A percentile compares a stretch with the other conserved stretches of the same genome.
These are phyloP conservation scores for Lethenteron reissneri DNA, from an alignment of 2,113 vertebrate species.

Conservation along the genomic window DNA sequence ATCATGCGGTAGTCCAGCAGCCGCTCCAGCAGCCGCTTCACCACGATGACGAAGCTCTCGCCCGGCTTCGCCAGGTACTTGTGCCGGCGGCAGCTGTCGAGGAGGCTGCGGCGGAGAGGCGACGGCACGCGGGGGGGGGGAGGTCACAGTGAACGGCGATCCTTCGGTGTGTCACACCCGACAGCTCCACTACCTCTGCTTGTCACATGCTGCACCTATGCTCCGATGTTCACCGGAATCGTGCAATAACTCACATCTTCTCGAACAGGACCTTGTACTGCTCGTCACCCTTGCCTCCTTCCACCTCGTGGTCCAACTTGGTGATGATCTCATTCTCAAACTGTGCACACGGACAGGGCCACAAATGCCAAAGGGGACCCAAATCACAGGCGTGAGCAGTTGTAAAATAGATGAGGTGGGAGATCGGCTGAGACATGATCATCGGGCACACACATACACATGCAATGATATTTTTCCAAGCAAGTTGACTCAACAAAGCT, in stretches of 20 bases:
- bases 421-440: too few species aligned
- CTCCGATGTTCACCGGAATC: too few species aligned
- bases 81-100: conserved; percentile 17
- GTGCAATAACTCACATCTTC: conserved; percentile 9
- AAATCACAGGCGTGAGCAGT: conserved; percentile 12
- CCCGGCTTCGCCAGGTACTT: conserved; percentile 13
- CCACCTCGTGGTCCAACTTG: conserved; percentile 21
- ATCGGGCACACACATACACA: too few species aligned
- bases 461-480: too few species aligned
- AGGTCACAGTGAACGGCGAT: too few species aligned
- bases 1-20: conserved; percentile 21
- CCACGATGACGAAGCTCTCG: conserved; percentile 14
- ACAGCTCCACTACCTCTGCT: too few species aligned
- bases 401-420: too few species aligned
- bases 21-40: conserved; percentile 18
- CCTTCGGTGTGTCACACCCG: too few species aligned
- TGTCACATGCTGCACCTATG: too few species aligned
- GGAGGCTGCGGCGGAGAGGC: conserved; percentile 12
- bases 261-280: conserved; percentile 22
- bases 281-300: conserved; percentile 18
- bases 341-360: background rate
- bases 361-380: rapidly evolving
- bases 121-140: too few species aligned
- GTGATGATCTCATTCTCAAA: conserved; percentile 21
- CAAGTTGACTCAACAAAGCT: too few species aligned